These are phyloP conservation scores for Drosophila asahinai DNA, from an alignment of 1,140 invertebrate genomes.

Conservation along the genomic window DNA sequence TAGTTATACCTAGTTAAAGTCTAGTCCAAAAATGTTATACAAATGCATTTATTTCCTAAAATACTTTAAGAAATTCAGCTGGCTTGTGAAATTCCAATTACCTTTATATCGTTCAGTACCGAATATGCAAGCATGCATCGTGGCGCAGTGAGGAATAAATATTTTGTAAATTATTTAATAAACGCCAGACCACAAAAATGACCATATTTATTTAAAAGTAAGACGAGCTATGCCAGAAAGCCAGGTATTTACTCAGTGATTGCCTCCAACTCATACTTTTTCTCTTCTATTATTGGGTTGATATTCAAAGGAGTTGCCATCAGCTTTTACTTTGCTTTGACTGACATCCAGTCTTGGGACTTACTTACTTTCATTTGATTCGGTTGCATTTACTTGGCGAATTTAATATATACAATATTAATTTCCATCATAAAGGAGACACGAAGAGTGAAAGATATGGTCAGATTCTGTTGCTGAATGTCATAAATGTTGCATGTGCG, in stretches of 20 bases:
- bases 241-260: constrained; percentile 18
- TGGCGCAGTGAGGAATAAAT: background rate
- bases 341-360: constrained; percentile 4
- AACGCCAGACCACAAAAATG: background rate
- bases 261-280: background rate
- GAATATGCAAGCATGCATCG: background rate
- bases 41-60: constrained; percentile 1
- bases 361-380: constrained; percentile 28
- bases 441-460: background rate
- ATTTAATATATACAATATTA: constrained; percentile 80
- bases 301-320: background rate
- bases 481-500: constrained; percentile 71
- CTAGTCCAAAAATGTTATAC: no score
- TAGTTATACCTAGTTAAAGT: no score
- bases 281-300: background rate
- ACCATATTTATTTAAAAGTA: constrained; percentile 9
- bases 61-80: background rate
- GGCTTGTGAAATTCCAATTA: constrained; percentile 3
- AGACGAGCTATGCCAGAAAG: background rate
- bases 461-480: constrained; percentile 41
- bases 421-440: constrained; percentile 72
- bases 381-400: constrained; percentile 48
- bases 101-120: background rate
- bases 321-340: constrained; percentile 7
- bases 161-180: constrained; percentile 12